These are phyloP conservation scores for Premnoplex brunnescens DNA, from an alignment of 2,797 vertebrate genomes.

Conservation along the genomic window DNA sequence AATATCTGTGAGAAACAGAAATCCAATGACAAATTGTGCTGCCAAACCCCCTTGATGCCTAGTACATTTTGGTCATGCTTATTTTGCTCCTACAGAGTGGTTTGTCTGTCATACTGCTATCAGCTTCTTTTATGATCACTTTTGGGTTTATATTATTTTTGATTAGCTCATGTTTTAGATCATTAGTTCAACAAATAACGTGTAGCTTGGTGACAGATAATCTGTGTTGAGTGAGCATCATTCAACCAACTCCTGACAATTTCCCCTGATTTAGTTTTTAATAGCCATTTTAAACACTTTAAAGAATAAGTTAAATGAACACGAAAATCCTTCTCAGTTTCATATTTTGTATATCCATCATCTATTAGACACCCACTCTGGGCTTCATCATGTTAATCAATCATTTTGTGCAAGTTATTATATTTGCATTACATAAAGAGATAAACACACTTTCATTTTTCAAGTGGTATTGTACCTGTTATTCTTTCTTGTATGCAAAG, in stretches of 20 bases:
- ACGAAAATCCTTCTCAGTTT: slow-evolving; percentile 38
- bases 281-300: slow-evolving; percentile 36
- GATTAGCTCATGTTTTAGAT: slow-evolving; percentile 58
- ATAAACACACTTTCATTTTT: slow-evolving; percentile 37
- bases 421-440: not conserved
- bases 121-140: slow-evolving; percentile 16
- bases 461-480: not conserved
- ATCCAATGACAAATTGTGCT: slow-evolving; percentile 30
- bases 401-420: slow-evolving; percentile 22
- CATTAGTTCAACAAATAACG: slow-evolving; percentile 68
- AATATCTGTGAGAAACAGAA: slow-evolving; percentile 32
- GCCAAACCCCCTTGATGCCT: not conserved
- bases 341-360: slow-evolving; percentile 34
- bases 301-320: slow-evolving; percentile 51
- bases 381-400: not conserved
- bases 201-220: slow-evolving; percentile 38
- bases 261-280: slow-evolving; percentile 13
- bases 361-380: slow-evolving; percentile 15
- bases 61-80: not conserved
- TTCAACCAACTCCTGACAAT: slow-evolving; percentile 21
- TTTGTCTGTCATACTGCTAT: slow-evolving; percentile 29
- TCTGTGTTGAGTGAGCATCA: slow-evolving; percentile 20
- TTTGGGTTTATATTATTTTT: slow-evolving; percentile 45
- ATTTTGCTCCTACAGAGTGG: not conserved
- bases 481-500: not conserved